These are phyloP conservation scores for Rhadina sibilatrix DNA, from an alignment of 2,113 vertebrate species.

Conservation along the genomic window DNA sequence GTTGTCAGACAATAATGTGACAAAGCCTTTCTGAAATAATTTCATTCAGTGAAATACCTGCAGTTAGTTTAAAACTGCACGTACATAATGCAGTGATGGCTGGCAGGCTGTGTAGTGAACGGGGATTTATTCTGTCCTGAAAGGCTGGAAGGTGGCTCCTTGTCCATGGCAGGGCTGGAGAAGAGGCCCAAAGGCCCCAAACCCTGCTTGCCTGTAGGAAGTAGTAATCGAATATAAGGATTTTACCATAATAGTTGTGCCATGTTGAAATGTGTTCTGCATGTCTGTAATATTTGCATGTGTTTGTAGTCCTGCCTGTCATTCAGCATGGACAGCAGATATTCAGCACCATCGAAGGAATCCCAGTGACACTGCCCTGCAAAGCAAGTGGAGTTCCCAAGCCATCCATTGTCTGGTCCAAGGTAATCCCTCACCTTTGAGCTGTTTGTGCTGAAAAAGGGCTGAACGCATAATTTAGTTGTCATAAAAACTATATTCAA, in stretches of 20 bases:
- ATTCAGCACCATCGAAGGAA: slow-evolving; percentile 91
- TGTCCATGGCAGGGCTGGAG: background rate
- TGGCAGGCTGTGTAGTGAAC: background rate
- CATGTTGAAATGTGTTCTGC: background rate
- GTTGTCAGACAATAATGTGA: background rate
- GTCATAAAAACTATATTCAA: background rate
- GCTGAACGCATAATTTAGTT: background rate
- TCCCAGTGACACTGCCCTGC: slow-evolving; percentile 86
- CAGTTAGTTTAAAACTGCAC: fast-evolving
- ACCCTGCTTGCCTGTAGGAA: background rate
- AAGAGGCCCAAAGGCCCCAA: background rate
- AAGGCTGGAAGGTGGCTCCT: background rate
- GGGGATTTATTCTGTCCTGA: background rate
- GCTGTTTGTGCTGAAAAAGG: background rate
- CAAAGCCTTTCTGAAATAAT: background rate
- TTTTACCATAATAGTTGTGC: background rate
- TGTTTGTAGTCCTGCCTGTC: slow-evolving; percentile 83
- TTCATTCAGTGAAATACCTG: background rate
- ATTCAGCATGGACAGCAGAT: slow-evolving; percentile 95
- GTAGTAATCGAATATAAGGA: background rate
- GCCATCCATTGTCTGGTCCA: slow-evolving; percentile 89
- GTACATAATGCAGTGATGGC: background rate
- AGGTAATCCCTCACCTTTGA: slow-evolving; percentile 75
- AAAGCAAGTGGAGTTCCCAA: slow-evolving; percentile 86
- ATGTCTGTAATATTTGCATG: background rate